Evolutionary conservation across 30 jellyfish, hydroid and myxozoan species (phyloP), one percentile per base, ranked within the genome.

Genomic region (Sanderia malayensis): DNA sequence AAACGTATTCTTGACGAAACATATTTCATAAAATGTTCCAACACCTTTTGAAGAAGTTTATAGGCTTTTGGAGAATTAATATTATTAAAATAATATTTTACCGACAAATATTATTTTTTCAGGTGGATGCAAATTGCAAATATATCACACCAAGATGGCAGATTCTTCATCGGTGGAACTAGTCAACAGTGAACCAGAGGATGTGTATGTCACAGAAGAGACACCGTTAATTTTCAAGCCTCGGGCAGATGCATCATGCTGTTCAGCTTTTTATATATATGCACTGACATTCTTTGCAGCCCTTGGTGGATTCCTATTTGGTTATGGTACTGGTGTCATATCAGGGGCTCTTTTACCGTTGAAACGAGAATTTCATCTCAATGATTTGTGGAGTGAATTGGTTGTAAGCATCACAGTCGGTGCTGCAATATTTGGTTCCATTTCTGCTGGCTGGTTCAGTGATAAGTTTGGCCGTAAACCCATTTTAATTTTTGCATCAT

Each of bases 251-350:
- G 18, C 11, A 9, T 2, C 27, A 4, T 49, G 64, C 64, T 49
- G 66, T 22, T 26, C 41, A 27, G 25, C 70, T 3, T 20, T 0
- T 59, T 41, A 60, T 23, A 58, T 84, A 34, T 78, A 76, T 67
- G 47, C 65, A 26, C 92, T 90, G 73, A 58, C 96, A 21, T 66
- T 84, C 49, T 76, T 90, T 57, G 85, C 98, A 24, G 95, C 98
- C 29, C 80, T 90, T 55, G 98, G 98, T 1, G 98, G 98, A 2
- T 72, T 90, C 62, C 61, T 90, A 30, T 90, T 90, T 63, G 98
- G 98, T 4, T 90, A 90, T 70, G 98, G 83, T 66, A 90, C 98
- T 22, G 98, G 98, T 0, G 98, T 90, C 0, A 90, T 90, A n/a
- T 82, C 96, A 25, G 98, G 98, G 37, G 98, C 98, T 9, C 18